Conservation (phyloP, 2,797 vertebrate species). For the Tauraco hartlaubi region DNA sequence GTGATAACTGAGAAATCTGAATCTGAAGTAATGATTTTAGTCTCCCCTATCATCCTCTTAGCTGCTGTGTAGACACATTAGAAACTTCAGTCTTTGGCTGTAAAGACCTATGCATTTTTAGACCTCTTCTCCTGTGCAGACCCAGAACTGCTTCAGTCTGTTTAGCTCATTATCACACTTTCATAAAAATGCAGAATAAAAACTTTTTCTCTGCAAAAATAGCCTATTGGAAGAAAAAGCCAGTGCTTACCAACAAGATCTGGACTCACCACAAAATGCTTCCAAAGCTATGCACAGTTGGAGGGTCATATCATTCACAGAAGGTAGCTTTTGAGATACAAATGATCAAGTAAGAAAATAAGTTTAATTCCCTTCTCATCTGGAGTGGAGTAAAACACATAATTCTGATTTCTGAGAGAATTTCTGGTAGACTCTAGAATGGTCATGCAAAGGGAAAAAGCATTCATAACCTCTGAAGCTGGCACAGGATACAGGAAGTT, state of each 20-base stretch:
- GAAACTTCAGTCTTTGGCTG: not conserved
- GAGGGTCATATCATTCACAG: not conserved
- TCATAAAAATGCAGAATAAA: not conserved
- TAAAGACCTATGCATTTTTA: not conserved
- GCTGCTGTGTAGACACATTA: not conserved
- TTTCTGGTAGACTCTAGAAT: not conserved
- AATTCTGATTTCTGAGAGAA: not conserved
- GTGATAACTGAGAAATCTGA: not conserved
- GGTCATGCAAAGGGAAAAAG: not conserved
- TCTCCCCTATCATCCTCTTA: not conserved
- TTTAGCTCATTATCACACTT: not conserved
- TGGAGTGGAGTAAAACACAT: not conserved
- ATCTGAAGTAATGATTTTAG: not conserved
- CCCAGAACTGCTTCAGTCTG: not conserved
- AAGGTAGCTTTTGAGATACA: not conserved
- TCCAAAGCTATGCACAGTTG: not conserved
- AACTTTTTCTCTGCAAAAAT: not conserved
- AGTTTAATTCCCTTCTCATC: not conserved
- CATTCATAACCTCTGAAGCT: not conserved
- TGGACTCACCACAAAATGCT: not conserved
- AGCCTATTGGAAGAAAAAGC: not conserved
- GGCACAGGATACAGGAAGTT: not conserved
- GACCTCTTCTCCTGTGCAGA: not conserved
- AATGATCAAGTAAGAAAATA: not conserved
- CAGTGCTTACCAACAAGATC: not conserved